Evolutionary conservation across 1,140 invertebrate species (phyloP).

Genomic region (Drosophila lacteicornis): DNA sequence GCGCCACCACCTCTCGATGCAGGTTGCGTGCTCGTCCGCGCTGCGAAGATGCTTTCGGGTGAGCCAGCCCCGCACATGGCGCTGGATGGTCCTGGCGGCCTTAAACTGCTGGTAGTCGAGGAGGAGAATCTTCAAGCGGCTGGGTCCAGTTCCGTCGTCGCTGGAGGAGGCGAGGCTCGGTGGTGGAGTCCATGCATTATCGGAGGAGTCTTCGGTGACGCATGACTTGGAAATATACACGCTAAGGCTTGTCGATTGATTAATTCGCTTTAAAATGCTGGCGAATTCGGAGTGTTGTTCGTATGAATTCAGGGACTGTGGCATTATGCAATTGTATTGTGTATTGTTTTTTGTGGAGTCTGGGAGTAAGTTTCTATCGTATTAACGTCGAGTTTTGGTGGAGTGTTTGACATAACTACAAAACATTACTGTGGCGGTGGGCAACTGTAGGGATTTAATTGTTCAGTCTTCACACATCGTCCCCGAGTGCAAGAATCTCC

Average conservation of each 20-base stretch:
- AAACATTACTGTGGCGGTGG: not conserved
- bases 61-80: conserved; percentile 42
- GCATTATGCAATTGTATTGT: too few species aligned
- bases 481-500: too few species aligned
- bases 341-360: not conserved
- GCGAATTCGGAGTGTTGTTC: too few species aligned
- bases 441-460: too few species aligned
- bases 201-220: too few species aligned
- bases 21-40: conserved; percentile 11
- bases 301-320: not conserved
- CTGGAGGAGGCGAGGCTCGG: not conserved
- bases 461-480: too few species aligned
- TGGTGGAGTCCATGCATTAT: not conserved
- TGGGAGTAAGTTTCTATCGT: not conserved
- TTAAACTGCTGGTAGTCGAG: conserved; percentile 70
- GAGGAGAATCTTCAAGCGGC: conserved; percentile 10
- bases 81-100: conserved; percentile 64
- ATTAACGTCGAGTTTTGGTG: not conserved
- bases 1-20: conserved; percentile 53
- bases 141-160: not conserved
- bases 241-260: too few species aligned
- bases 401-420: not conserved
- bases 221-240: too few species aligned
- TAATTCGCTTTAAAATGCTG: too few species aligned
- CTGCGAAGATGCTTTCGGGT: accelerated